Evolutionary conservation across 2,888 invertebrate species (phyloP), one percentile per base, ranked within the genome.

Genomic region (Imbricaverruca yamaguchii): DNA sequence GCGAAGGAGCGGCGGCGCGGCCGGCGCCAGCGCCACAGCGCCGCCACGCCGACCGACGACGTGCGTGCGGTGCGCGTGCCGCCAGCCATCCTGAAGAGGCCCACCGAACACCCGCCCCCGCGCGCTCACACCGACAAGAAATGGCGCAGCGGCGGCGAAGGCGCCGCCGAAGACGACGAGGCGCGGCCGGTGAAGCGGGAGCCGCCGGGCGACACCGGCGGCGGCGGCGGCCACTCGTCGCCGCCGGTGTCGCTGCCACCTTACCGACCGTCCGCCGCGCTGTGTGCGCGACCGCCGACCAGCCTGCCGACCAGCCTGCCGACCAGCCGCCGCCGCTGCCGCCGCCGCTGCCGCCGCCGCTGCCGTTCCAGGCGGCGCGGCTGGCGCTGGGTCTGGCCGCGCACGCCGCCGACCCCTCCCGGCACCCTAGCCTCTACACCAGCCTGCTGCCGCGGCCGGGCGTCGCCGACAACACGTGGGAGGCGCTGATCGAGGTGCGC

Each of bases 401-500:
- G 80, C 82, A 56, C 80, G 82, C 80, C 12, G 81, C 65, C 39
- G 84, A 83, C n/a, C 83, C 84, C 13, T 81, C 83, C 23, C 79
- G 82, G 61, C 84, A 85, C 81, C 85, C 85, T 7, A 84, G 83
- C 57, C 81, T 85, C 59, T 86, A 86, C 81, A 85, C 85, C 81
- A 84, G 84, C 80, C 82, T 86, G 15, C 81, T 86, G 74, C 86
- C 85, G 21, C 85, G 85, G 81, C 85, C 85, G 59, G 85, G 85
- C 53, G 84, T 84, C 65, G 77, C 74, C 21, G 86, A 86, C 83
- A 88, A 87, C 83, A 86, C 88, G 79, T 89, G 88, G 88, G 88
- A 88, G 83, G 85, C 86, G 57, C 84, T 89, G 84, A 90, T 90
- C 89, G 90, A 90, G 85, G 86, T 89, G 12, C 86, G 87, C 80